Base-by-base conservation (phyloP, 2,888 invertebrate genomes). In the Acrobasis suavella region DNA sequence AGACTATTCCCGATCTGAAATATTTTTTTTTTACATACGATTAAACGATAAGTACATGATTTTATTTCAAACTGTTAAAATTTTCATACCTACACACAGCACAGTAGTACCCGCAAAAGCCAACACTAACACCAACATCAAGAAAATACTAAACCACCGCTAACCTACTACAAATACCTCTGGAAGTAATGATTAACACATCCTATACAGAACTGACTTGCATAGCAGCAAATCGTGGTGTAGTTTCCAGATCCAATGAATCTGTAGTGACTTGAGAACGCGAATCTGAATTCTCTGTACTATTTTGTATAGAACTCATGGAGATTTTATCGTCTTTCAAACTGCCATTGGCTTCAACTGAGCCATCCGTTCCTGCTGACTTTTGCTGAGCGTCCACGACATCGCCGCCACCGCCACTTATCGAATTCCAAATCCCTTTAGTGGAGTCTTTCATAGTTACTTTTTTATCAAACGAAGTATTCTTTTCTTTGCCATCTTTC, bases 121-220 rank as follows among this genome's bases (percentile, higher is more conserved):
- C 17, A 51, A 51, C 10, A 22, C 17, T 32, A 22, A 51, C 51
- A 51, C 51, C 56, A 17, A 55, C 55, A 55, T 32, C 32, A 32
- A 38, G 16, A 55, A 55, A 32, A 7, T 32, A 32, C 7, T 32
- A 32, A 2, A 32, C 46, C 2, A 12, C 14, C 5, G 5, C 12
- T 46, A 46, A 14, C n/a, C 14, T 51, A 22, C 22, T 14, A 10
- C 14, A 22, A 32, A 52, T 22, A 52, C 22, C 32, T 32, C 8
- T 1, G 2, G 32, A 14, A 52, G 8, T 12, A 32, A 32, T 2
- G 14, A 52, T 32, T n/a, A 52, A n/a, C 8, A 14, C 5, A 32
- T 32, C 42, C 42, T 54, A 58, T 84, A 94, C 94, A 17, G 94
- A 94, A 76, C 94, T 94, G 71, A 94, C 94, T 89, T 94, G 94